phyloP scores from a whole-genome alignment of 1,140 invertebrate genomes.

The Coptotermes formosanus region DNA sequence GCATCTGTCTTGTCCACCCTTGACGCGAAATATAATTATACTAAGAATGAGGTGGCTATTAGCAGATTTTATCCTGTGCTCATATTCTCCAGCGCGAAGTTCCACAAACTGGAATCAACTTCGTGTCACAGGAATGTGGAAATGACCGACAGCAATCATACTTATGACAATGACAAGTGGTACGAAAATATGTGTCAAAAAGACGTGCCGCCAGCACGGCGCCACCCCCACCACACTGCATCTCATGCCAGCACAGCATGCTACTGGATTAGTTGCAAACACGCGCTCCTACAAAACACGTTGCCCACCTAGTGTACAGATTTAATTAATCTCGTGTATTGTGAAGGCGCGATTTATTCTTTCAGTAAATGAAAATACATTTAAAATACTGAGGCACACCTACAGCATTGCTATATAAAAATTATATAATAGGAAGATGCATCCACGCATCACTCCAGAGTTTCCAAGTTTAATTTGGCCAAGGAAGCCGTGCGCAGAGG shows the following conservation, averaged over 20 bases:
- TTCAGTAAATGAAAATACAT: background rate
- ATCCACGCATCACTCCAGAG: too few species aligned
- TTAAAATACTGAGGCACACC: background rate
- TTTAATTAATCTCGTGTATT: background rate
- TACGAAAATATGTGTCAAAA: background rate
- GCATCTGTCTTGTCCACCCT: too few species aligned
- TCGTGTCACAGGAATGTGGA: conserved; percentile 9
- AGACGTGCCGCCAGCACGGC: background rate
- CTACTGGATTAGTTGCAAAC: background rate
- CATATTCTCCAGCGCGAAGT: background rate
- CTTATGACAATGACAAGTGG: too few species aligned
- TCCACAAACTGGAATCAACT: background rate
- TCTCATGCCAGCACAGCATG: background rate
- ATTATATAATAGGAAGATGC: too few species aligned
- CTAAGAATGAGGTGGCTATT: too few species aligned
- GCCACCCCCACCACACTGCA: background rate
- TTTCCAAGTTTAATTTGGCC: too few species aligned
- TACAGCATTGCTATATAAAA: too few species aligned
- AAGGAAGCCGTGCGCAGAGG: too few species aligned
- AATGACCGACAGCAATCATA: background rate
- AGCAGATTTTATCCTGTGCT: background rate
- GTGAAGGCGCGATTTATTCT: background rate
- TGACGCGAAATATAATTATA: too few species aligned
- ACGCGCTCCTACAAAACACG: background rate
- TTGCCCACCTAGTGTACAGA: background rate